Conservation (phyloP, 2,113 vertebrate genomes). For the Myocastor coypus region DNA sequence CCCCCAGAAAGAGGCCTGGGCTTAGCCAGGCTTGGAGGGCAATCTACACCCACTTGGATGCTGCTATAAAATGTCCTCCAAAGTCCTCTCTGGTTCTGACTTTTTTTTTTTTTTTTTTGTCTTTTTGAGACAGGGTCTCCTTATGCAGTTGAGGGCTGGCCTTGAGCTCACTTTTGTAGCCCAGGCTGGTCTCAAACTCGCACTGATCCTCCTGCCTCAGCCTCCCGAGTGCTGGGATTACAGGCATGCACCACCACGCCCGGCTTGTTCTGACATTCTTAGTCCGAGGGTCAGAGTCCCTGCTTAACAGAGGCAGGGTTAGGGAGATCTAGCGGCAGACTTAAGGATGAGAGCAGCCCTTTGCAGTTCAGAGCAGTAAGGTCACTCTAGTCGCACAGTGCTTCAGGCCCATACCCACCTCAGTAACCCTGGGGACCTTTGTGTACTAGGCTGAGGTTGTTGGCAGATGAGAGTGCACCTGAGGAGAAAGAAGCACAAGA, state of each 20-base stretch:
- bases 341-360: background rate
- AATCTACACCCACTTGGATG: background rate
- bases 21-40: background rate
- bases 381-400: background rate
- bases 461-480: background rate
- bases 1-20: background rate
- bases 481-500: background rate
- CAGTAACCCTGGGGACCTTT: background rate
- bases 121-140: no score
- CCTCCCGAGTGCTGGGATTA: no score
- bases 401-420: background rate
- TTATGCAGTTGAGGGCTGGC: no score
- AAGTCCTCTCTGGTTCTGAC: background rate
- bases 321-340: background rate
- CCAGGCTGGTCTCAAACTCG: no score
- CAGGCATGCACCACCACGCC: no score
- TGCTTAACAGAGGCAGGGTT: background rate
- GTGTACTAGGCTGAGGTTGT: background rate
- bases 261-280: background rate
- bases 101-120: no score
- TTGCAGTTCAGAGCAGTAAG: background rate
- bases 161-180: no score
- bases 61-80: background rate
- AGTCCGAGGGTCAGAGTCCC: background rate
- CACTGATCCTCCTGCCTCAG: no score